A percentile compares a stretch with the other conserved stretches of the same genome.
phyloP scores from a whole-genome alignment of 1,140 invertebrate genomes.

The Pteromalus puparum region DNA sequence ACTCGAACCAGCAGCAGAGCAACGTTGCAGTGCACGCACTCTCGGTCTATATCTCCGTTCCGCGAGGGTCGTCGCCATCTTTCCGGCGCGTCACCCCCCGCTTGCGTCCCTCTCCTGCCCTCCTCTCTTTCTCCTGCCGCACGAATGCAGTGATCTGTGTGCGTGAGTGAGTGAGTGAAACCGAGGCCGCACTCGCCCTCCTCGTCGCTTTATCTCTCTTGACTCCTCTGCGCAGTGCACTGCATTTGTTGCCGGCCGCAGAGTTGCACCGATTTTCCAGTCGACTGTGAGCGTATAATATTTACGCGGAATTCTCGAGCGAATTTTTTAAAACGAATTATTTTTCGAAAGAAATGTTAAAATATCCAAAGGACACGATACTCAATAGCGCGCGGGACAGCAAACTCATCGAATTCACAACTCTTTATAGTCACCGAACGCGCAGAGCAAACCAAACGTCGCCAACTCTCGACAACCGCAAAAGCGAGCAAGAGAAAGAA shows the following conservation, averaged over 20 bases:
- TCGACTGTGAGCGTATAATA: no score
- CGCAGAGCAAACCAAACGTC: not conserved
- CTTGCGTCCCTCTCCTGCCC: not conserved
- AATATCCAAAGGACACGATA: not conserved
- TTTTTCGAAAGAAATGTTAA: no score
- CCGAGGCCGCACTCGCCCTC: constrained; percentile 1
- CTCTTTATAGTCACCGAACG: not conserved
- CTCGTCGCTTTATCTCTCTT: not conserved
- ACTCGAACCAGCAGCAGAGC: not conserved
- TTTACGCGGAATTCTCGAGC: no score
- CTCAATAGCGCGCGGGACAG: not conserved
- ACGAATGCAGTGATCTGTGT: no score
- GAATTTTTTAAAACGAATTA: no score
- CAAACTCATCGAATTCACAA: not conserved
- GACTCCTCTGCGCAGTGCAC: no score
- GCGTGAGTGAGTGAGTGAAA: not conserved
- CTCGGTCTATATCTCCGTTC: not conserved
- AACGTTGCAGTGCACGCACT: not conserved
- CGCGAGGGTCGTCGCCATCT: not conserved
- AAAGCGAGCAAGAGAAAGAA: not conserved
- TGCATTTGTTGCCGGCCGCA: no score
- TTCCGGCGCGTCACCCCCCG: not conserved
- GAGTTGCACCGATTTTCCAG: no score
- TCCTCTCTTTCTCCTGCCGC: not conserved
- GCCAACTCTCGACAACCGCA: not conserved